A percentile compares a stretch with the other conserved stretches of the same genome.
Evolutionary conservation across 2,888 invertebrate genomes (phyloP).

Genomic region (Dysmachus trigonus): DNA sequence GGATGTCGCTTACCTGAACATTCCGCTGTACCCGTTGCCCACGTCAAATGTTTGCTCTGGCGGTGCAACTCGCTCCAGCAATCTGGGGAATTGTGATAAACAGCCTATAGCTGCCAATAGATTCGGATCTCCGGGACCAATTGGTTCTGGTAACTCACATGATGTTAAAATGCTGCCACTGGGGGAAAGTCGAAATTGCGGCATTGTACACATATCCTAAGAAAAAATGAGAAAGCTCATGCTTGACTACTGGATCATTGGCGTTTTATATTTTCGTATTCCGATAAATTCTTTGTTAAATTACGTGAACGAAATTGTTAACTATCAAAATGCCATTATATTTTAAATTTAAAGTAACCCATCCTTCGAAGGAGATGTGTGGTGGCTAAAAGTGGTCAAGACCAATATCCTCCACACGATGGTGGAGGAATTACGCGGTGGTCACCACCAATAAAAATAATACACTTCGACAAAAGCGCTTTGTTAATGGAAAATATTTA

Average conservation of each 20-base stretch:
- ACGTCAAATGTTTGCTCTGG: slow-evolving; percentile 73
- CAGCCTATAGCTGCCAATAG: slow-evolving; percentile 73
- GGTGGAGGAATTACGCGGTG: no score
- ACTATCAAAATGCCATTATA: no score
- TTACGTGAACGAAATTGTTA: no score
- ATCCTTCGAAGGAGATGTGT: no score
- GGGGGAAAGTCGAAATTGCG: slow-evolving; percentile 65
- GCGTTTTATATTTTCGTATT: background rate
- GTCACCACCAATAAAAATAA: no score
- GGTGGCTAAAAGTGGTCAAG: no score
- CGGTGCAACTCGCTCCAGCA: slow-evolving; percentile 74
- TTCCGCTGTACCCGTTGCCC: slow-evolving; percentile 69
- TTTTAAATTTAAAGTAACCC: no score
- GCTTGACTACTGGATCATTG: background rate
- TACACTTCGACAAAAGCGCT: no score
- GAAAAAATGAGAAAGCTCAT: slow-evolving; percentile 47
- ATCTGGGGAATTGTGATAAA: slow-evolving; percentile 72
- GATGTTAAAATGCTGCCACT: slow-evolving; percentile 51
- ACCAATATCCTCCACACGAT: no score
- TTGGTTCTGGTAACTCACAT: slow-evolving; percentile 52
- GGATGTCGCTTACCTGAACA: slow-evolving; percentile 69
- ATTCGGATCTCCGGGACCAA: slow-evolving; percentile 67
- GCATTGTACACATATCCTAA: slow-evolving; percentile 74
- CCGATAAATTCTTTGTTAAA: no score
- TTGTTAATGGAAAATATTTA: no score